Percentiles rank a stretch among this genome's conserved stretches.
Evolutionary conservation across 37 sponge, comb jelly and placozoan species (phyloP).

Genomic region (Corticium candelabrum): DNA sequence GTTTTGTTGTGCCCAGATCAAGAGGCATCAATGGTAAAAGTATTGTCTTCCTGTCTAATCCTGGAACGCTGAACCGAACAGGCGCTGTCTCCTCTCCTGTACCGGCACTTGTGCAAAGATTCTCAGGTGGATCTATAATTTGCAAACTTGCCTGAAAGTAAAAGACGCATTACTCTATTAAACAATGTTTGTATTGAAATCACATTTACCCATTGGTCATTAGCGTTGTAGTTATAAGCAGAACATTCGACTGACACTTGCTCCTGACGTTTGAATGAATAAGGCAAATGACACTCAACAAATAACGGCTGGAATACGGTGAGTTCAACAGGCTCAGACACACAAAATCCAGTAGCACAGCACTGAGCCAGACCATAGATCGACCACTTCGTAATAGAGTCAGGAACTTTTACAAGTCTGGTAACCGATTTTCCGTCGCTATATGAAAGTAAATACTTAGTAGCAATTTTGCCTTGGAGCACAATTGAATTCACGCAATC

Average conservation of each 20-base stretch:
- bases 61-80: neutral
- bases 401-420: neutral
- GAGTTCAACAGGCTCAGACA: neutral
- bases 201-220: neutral
- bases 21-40: neutral
- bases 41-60: neutral
- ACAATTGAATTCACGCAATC: too few species aligned
- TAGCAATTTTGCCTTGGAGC: too few species aligned
- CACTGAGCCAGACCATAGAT: neutral
- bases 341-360: conserved; percentile 2
- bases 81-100: neutral
- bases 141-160: neutral
- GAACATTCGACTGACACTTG: neutral
- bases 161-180: neutral
- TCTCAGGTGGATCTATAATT: neutral
- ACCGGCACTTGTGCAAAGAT: neutral
- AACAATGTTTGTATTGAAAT: neutral
- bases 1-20: neutral
- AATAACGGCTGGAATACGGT: neutral
- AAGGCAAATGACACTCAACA: neutral
- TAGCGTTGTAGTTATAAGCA: neutral
- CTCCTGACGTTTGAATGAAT: neutral
- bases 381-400: neutral
- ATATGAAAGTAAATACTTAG: too few species aligned
- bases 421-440: neutral